These are phyloP conservation scores for Andricus quercusramuli DNA, from an alignment of 2,888 invertebrate genomes.

Conservation along the genomic window DNA sequence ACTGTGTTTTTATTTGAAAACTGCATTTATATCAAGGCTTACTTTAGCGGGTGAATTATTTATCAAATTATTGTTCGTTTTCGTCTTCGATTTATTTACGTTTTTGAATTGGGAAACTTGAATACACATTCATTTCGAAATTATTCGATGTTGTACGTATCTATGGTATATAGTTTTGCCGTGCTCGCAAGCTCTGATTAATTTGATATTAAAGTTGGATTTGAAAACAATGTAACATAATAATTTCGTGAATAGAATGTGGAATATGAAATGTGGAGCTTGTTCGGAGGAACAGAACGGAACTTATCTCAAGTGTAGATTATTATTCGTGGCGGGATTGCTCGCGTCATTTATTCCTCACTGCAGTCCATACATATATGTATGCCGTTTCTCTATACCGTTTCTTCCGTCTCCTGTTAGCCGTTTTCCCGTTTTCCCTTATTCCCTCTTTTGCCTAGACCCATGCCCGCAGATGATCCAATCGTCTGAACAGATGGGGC, in stretches of 20 bases:
- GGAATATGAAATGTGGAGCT: background rate
- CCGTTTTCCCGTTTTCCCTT: slow-evolving; percentile 27
- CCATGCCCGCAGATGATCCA: slow-evolving; percentile 12
- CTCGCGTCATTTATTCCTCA: slow-evolving; percentile 45
- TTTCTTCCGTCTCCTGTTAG: background rate
- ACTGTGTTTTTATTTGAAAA: too few species aligned
- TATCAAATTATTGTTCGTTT: too few species aligned
- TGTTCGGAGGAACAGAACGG: slow-evolving; percentile 40
- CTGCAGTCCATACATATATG: slow-evolving; percentile 28
- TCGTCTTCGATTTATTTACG: too few species aligned
- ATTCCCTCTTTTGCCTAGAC: slow-evolving; percentile 36
- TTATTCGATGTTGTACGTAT: too few species aligned
- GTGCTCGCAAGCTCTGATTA: background rate
- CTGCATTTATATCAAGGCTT: too few species aligned
- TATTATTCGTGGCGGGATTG: slow-evolving; percentile 62
- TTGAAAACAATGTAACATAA: background rate
- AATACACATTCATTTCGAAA: too few species aligned
- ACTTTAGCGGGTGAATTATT: too few species aligned
- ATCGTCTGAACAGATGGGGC: slow-evolving; percentile 30
- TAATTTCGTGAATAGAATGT: slow-evolving; percentile 13
- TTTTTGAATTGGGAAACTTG: too few species aligned
- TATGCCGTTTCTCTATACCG: slow-evolving; percentile 50
- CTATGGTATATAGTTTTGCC: too few species aligned
- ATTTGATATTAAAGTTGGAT: background rate
- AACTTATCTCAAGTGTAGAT: slow-evolving; percentile 56